These are phyloP conservation scores for Paraplagusia blochii DNA, from an alignment of 2,113 vertebrate genomes.

Conservation along the genomic window DNA sequence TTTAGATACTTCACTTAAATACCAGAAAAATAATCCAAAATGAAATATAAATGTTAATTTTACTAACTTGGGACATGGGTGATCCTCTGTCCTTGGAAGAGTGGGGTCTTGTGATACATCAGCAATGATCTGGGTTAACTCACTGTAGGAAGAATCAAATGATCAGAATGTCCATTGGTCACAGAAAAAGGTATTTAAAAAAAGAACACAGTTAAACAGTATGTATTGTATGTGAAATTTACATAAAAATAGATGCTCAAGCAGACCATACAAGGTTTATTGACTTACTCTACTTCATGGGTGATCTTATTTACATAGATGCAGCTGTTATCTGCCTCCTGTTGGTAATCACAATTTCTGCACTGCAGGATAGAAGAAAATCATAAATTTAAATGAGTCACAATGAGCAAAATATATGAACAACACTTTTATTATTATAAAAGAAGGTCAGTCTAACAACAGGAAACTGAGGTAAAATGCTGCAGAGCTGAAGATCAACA, in stretches of 20 bases:
- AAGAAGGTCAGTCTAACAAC: too few species aligned
- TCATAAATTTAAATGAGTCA: background rate
- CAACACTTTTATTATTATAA: too few species aligned
- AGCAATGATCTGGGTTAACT: constrained; percentile 92
- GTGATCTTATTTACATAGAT: constrained; percentile 97
- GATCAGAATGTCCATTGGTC: background rate
- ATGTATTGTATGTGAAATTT: too few species aligned
- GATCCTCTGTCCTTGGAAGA: constrained; percentile 88
- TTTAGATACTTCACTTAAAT: too few species aligned
- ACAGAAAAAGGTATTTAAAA: too few species aligned
- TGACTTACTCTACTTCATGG: constrained; percentile 84
- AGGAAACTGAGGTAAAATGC: too few species aligned
- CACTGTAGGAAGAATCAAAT: constrained; percentile 58
- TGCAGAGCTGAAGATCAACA: too few species aligned
- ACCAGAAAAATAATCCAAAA: too few species aligned
- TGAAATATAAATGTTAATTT: background rate
- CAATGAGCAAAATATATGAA: background rate
- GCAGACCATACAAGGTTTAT: too few species aligned
- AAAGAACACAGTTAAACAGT: too few species aligned
- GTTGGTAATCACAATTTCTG: constrained; percentile 94
- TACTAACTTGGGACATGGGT: constrained; percentile 90
- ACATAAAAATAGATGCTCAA: too few species aligned
- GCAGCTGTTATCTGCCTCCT: constrained; percentile 94
- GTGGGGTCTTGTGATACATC: constrained; percentile 93
- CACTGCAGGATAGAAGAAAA: constrained; percentile 69